A percentile compares a stretch with the other conserved stretches of the same genome.
Evolutionary conservation across 37 sponge, comb jelly and placozoan genomes (phyloP).

Genomic region (Aphrocallistes beatrix): DNA sequence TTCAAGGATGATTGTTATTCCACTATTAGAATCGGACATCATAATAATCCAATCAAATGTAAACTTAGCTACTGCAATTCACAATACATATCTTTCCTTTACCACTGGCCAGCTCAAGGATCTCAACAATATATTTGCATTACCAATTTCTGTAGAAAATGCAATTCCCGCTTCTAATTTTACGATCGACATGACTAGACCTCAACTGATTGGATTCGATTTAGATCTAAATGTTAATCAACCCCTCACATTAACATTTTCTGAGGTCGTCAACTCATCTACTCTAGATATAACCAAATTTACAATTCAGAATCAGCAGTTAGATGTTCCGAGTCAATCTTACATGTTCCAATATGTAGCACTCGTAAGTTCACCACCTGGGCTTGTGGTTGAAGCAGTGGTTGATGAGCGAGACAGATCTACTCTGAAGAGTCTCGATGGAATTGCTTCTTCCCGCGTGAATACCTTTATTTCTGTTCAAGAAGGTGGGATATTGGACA

Average conservation of each 20-base stretch:
- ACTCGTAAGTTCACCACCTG: not conserved
- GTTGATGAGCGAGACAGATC: not conserved
- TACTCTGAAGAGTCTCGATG: not conserved
- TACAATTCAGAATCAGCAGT: conserved; percentile 35
- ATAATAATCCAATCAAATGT: not conserved
- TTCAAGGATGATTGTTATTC: not conserved
- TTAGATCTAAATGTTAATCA: conserved; percentile 7
- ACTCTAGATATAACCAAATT: conserved; percentile 47
- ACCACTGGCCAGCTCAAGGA: not conserved
- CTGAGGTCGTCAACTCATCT: conserved; percentile 53
- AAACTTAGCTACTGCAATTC: not conserved
- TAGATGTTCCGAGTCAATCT: not conserved
- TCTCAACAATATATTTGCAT: not conserved
- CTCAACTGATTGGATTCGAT: not conserved
- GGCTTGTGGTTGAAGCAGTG: not conserved
- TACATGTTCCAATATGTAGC: not conserved
- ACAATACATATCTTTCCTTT: not conserved
- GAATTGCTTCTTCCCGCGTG: not conserved
- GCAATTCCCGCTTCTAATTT: not conserved
- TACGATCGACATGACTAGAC: not conserved
- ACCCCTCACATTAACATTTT: conserved; percentile 37
- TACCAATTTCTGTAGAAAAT: not conserved
- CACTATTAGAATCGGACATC: not conserved
- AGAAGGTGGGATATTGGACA: not conserved
- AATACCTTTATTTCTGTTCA: not conserved